Evolutionary conservation across 2,888 invertebrate species (phyloP), one percentile per base, ranked within the genome.

Genomic region (Amitus sp.): DNA sequence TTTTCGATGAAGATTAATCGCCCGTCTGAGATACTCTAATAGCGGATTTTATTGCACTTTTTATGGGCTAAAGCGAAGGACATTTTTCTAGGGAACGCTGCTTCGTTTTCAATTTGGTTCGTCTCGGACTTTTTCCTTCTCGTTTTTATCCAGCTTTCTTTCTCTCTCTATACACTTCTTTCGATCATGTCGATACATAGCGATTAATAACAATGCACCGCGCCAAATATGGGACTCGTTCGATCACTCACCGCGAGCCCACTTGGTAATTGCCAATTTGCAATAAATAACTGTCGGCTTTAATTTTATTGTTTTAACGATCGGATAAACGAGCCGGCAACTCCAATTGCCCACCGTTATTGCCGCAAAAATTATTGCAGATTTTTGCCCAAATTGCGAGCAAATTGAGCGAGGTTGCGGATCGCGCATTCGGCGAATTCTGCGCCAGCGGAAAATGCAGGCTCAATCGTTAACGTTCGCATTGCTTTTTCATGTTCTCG

Each of bases 261-360:
- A 59, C 60, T 65, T 66, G 62, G 69, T 75, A 75, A 76, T 75
- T 73, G 74, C 58, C 73, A 73, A 76, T 76, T 72, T 71, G 72
- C 72, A 70, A 73, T 75, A 73, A 75, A 73, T 71, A 73, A 75
- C 67, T 65, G 56, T 60, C 64, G 65, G 60, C 68, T 73, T 68
- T 73, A 72, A 74, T 74, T 75, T 73, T 69, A 72, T 73, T 72
- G 70, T 72, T 74, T 73, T 67, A 72, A 71, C 69, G 70, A 71
- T 65, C 67, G 61, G 63, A 58, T 58, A 28, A 60, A 65, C 48
- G 52, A 47, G 33, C 30, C 23, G 19, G 34, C 27, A 34, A 23
- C 20, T 15, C 47, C 7, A 46, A 17, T n/a, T n/a, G n/a, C 30
- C 46, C 46, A 46, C 47, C 17, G 17, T 46, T 46, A 46, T 46